A percentile compares a stretch with the other conserved stretches of the same genome.
Evolutionary conservation across 2,797 vertebrate genomes (phyloP).

Genomic region (Oceanodroma leucorhoa): DNA sequence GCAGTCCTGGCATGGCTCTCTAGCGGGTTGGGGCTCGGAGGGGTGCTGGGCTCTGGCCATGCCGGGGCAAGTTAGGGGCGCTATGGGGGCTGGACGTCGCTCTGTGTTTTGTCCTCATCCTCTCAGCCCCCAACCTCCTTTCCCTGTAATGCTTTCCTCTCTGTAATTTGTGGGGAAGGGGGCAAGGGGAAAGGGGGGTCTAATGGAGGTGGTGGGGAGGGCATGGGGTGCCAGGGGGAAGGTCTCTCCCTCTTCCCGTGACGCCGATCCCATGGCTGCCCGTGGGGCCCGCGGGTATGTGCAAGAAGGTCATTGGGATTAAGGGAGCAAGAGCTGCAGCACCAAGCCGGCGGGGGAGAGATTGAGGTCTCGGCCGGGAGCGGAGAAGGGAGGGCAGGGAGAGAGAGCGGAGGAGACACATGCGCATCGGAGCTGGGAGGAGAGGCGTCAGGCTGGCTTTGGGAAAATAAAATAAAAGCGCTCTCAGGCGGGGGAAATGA

Average conservation of each 20-base stretch:
- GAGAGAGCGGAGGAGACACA: neutral
- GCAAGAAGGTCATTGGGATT: slow-evolving; percentile 69
- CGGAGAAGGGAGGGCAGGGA: slow-evolving; percentile 21
- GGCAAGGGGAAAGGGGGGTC: neutral
- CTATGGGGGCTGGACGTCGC: fast-evolving
- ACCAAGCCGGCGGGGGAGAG: slow-evolving; percentile 15
- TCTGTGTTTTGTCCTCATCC: neutral
- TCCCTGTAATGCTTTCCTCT: neutral
- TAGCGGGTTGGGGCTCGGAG: fast-evolving
- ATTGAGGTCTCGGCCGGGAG: slow-evolving; percentile 54
- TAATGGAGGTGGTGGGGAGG: neutral
- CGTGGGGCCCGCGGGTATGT: neutral
- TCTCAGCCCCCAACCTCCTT: neutral
- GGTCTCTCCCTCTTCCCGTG: neutral
- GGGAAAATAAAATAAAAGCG: neutral
- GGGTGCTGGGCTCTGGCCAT: neutral
- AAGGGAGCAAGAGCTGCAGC: slow-evolving; percentile 53
- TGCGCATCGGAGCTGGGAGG: neutral
- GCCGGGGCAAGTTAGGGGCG: neutral
- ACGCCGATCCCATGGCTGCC: neutral
- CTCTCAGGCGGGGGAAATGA: neutral
- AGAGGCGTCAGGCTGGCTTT: neutral
- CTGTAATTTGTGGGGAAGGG: neutral
- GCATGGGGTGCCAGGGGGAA: neutral
- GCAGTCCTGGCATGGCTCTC: neutral